Evolutionary conservation across 2,113 vertebrate species (phyloP), one percentile per base, ranked within the genome.

Genomic region (Oryzias woworae): DNA sequence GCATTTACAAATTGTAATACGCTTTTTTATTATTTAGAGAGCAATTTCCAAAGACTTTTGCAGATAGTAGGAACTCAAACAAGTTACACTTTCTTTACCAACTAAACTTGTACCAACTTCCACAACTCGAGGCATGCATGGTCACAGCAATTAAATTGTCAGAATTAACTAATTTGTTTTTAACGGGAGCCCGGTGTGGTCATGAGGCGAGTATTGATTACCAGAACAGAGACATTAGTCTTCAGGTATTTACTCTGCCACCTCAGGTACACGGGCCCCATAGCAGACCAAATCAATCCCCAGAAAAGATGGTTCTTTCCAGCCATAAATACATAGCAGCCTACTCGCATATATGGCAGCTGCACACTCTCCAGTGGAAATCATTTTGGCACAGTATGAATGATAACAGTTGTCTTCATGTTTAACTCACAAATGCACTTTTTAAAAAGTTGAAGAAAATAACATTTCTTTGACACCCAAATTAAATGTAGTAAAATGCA

Each of bases 111-210:
- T 85, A 82, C 85, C 88, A 82, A 82, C 89, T 90, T 90, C 85
- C 80, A 88, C 88, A 67, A 87, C 75, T 80, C 48, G 28, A 87
- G 79, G 92, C 93, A 91, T 80, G 80, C 83, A 69, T 90, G 92
- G 93, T 91, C 91, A 88, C 89, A 87, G 92, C 96, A 96, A 99
- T 99, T 98, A 98, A 96, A 98, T 97, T 98, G 96, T 98, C 96
- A 97, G 93, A 97, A 97, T 97, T 97, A 95, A 96, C 96, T 94
- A 96, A 97, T 98, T 94, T 94, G 95, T 95, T 98, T 97, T 96
- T 95, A 97, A 96, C 94, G 94, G 95, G 93, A 96, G 93, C 87
- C 87, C 94, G 94, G 96, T 94, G 93, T 89, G 94, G 94, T 94
- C 92, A 93, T 92, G 94, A 94, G 93, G 93, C 91, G 93, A 86